Conservation (phyloP, 2,888 invertebrate genomes). For the Hyposoter didymator region DNA sequence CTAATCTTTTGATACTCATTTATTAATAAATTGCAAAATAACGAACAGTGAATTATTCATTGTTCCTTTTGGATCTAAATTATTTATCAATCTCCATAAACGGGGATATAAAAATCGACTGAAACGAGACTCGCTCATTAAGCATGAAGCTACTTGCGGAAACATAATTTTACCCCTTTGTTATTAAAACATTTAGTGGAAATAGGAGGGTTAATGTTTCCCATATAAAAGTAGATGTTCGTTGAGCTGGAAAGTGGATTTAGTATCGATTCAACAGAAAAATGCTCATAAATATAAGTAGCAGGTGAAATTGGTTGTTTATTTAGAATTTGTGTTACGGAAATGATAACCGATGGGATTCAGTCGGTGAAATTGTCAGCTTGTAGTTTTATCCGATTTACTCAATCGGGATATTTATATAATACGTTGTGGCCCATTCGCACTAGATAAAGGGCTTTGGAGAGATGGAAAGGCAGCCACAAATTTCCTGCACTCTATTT, state of each 20-base stretch:
- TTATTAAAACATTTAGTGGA: background rate
- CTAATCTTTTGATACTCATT: background rate
- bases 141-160: background rate
- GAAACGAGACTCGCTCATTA: background rate
- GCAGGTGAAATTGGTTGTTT: background rate
- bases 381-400: slow-evolving; percentile 50
- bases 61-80: background rate
- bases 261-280: background rate
- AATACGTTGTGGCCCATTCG: slow-evolving; percentile 35
- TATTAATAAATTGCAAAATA: background rate
- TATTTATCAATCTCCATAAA: background rate
- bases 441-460: background rate
- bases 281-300: background rate
- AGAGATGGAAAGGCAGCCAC: slow-evolving; percentile 19
- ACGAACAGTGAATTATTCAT: background rate
- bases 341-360: background rate
- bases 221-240: background rate
- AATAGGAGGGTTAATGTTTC: background rate
- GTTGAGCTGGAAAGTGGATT: background rate
- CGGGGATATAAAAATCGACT: background rate
- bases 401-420: slow-evolving; percentile 43
- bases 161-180: background rate
- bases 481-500: slow-evolving; percentile 22
- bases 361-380: slow-evolving; percentile 21
- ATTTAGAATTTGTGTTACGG: background rate